Evolutionary conservation across 1,140 invertebrate species (phyloP), one percentile per base, ranked within the genome.

Genomic region (Zaprionus davidi): DNA sequence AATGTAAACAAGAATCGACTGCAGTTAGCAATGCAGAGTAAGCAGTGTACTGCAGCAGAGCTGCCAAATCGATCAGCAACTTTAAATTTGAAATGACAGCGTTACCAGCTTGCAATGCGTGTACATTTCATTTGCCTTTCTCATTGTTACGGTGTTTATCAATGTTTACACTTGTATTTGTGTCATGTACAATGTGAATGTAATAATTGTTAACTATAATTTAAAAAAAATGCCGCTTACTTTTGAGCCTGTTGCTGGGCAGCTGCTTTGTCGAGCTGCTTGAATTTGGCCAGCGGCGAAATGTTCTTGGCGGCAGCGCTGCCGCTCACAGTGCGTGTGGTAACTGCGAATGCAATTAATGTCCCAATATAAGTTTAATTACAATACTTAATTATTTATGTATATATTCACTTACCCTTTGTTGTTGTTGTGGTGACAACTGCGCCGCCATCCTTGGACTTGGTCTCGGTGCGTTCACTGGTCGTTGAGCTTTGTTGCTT

Each of bases 221-320:
- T 51, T 49, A 9, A 0, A 22, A 51, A n/a, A 41, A 6, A 1
- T 51, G 3, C 12, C 5, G 20, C 94, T 94, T 95, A 97, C 96
- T 96, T 97, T 93, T 96, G 95, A 79, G 94, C 95, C 90, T 94
- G 93, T 86, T 94, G 93, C 67, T 94, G 93, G 86, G 96, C 97
- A 92, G 96, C 96, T 17, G 83, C 83, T 93, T 96, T 96, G 93
- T 98, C 97, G 93, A 98, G 94, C 94, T 98, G 96, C 91, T 96
- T 95, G 94, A 98, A 98, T 94, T 98, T 98, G 90, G 96, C 96
- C 94, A 98, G 97, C 70, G 97, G 96, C 82, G 97, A 97, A 86
- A 96, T 94, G 69, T 96, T 95, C 93, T 96, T 96, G 69, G 94
- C 83, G 90, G 94, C 94, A 76, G 85, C 85, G 94, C 92, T 93